A percentile compares a stretch with the other conserved stretches of the same genome.
These are phyloP conservation scores for Drosophila takahashii DNA, from an alignment of 1,140 invertebrate genomes.

Conservation along the genomic window DNA sequence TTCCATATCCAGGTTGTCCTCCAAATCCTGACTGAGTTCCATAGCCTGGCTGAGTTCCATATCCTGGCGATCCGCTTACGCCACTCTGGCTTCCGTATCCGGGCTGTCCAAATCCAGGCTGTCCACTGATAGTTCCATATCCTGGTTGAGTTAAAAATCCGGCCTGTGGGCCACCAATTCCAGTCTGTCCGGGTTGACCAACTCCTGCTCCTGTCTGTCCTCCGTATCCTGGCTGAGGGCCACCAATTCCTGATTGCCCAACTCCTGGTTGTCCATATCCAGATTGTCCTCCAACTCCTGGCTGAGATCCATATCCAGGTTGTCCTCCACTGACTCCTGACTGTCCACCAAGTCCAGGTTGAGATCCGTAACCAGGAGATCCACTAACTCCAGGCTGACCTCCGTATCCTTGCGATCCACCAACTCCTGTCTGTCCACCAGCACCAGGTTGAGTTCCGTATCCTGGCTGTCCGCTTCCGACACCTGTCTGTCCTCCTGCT, in stretches of 20 bases:
- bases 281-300: background rate
- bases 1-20: conserved; percentile 2
- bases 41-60: conserved; percentile 3
- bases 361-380: background rate
- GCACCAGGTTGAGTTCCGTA: conserved; percentile 3
- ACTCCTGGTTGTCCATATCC: conserved; percentile 15
- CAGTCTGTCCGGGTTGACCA: conserved; percentile 6
- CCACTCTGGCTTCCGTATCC: conserved; percentile 7
- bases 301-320: conserved; percentile 6
- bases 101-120: conserved; percentile 15
- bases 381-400: too few species aligned
- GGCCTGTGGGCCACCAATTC: too few species aligned
- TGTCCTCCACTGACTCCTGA: conserved; percentile 16
- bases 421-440: background rate
- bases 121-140: background rate
- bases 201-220: background rate
- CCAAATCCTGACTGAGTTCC: conserved; percentile 7
- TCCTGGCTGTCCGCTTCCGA: background rate
- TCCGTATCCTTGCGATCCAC: conserved; percentile 17
- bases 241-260: background rate
- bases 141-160: conserved; percentile 8
- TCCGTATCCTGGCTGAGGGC: conserved; percentile 11
- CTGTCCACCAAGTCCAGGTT: conserved; percentile 2
- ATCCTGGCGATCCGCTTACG: conserved; percentile 2
- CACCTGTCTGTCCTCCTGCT: conserved; percentile 5